Conservation (phyloP, 2,888 invertebrate species). For the Meteorus cinctellus region DNA sequence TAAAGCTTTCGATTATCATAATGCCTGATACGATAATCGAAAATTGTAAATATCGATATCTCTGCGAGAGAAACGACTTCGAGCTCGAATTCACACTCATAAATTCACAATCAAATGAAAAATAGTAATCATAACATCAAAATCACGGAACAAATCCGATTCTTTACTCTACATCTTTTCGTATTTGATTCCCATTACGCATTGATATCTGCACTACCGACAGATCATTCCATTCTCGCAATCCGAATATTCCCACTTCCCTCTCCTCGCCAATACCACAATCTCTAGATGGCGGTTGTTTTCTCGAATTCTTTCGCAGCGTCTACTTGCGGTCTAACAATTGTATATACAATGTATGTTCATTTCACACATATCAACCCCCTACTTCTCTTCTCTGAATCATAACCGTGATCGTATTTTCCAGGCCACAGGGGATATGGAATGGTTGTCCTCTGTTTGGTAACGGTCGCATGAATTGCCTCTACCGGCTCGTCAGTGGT, state of each 20-base stretch:
- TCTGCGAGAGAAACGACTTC: too few species aligned
- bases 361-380: neutral
- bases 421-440: constrained; percentile 41
- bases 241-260: neutral
- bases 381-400: constrained; percentile 1
- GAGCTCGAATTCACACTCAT: too few species aligned
- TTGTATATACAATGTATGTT: constrained; percentile 13
- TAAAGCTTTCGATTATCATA: too few species aligned
- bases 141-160: too few species aligned
- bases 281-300: constrained; percentile 25
- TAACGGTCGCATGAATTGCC: constrained; percentile 40
- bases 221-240: neutral
- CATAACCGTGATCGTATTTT: constrained; percentile 14
- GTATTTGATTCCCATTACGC: too few species aligned
- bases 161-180: too few species aligned
- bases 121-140: too few species aligned
- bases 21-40: too few species aligned
- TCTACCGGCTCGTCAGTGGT: constrained; percentile 24
- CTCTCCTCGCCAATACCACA: neutral
- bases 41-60: too few species aligned
- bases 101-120: too few species aligned
- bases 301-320: constrained; percentile 8
- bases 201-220: neutral
- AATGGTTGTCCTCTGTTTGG: constrained; percentile 30
- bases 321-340: constrained; percentile 19